Evolutionary conservation across 2,797 vertebrate species (phyloP).

Genomic region (Valencia hispanica): DNA sequence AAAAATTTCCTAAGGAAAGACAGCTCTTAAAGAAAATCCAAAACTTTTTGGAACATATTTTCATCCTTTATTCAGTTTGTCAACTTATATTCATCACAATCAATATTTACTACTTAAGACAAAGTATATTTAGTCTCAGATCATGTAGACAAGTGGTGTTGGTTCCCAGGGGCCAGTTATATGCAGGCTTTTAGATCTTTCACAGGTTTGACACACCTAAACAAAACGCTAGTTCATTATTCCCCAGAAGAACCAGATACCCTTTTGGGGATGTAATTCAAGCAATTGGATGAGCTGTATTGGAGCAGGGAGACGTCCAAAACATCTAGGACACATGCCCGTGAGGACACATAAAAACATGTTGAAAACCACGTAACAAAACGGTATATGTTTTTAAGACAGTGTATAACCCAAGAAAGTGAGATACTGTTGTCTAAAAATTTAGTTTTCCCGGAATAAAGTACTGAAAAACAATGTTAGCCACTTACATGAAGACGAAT

Average conservation of each 20-base stretch:
- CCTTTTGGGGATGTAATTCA: neutral
- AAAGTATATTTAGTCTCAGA: too few relatives aligned
- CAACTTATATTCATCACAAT: neutral
- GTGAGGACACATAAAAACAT: too few relatives aligned
- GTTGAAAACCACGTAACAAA: too few relatives aligned
- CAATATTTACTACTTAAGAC: neutral
- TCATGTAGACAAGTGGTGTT: too few relatives aligned
- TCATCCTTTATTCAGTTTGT: neutral
- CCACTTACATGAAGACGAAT: constrained; percentile 86
- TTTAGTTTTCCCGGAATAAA: too few relatives aligned
- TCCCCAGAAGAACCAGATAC: neutral
- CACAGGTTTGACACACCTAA: neutral
- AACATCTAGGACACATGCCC: too few relatives aligned
- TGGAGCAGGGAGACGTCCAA: neutral
- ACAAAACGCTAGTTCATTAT: neutral
- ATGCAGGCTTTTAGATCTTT: neutral
- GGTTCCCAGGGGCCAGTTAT: neutral
- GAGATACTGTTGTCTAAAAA: neutral
- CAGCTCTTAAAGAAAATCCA: too few relatives aligned
- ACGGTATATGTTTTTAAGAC: neutral
- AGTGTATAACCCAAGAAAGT: neutral
- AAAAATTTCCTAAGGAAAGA: too few relatives aligned
- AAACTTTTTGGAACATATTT: too few relatives aligned
- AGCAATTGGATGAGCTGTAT: neutral
- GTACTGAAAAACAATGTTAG: neutral